A percentile compares a stretch with the other conserved stretches of the same genome.
These are phyloP conservation scores for Erythrocercus mccallii DNA, from an alignment of 2,113 vertebrate species.

Conservation along the genomic window DNA sequence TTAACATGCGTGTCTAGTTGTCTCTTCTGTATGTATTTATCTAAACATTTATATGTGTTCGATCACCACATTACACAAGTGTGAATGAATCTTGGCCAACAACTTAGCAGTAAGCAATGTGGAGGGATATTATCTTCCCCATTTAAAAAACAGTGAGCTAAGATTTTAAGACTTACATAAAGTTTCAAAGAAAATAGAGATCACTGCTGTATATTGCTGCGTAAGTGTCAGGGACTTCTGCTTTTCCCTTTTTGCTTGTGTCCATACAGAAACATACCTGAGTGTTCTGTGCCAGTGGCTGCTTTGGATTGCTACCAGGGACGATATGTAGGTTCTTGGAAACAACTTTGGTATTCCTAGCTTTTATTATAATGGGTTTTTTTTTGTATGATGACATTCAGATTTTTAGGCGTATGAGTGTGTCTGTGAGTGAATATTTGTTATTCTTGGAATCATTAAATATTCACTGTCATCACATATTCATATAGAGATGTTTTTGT, in stretches of 20 bases:
- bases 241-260: neutral
- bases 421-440: neutral
- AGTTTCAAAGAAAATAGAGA: neutral
- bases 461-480: neutral
- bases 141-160: neutral
- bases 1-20: neutral
- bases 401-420: neutral
- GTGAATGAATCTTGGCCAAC: slow-evolving; percentile 21
- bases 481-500: neutral
- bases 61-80: neutral
- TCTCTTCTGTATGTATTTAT: neutral
- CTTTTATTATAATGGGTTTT: neutral
- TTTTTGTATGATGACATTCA: neutral
- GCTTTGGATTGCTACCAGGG: neutral
- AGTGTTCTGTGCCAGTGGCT: neutral
- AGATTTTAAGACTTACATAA: neutral
- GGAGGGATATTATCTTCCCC: neutral
- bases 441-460: neutral
- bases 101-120: neutral
- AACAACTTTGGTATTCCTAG: neutral
- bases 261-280: neutral
- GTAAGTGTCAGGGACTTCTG: neutral
- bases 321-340: neutral
- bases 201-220: neutral
- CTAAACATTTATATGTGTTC: slow-evolving; percentile 30